Conservation (phyloP, 2,797 vertebrate genomes). For the Gephyroberyx darwinii region DNA sequence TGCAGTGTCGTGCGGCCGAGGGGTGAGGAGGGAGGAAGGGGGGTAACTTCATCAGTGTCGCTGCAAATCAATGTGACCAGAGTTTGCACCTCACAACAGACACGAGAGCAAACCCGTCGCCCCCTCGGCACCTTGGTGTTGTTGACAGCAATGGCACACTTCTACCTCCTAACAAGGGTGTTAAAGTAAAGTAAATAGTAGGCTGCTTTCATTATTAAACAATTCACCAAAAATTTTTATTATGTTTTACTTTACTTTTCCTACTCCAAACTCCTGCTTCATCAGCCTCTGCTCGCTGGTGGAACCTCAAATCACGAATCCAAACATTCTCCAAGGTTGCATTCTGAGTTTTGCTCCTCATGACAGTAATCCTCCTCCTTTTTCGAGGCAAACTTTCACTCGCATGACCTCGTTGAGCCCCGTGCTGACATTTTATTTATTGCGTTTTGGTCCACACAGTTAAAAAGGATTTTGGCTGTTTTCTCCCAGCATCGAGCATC, state of each 20-base stretch:
- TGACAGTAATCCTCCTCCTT: conserved; percentile 11
- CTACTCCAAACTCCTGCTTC: too few relatives aligned
- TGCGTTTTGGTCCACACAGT: neutral
- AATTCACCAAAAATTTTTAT: too few relatives aligned
- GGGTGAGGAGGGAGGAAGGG: conserved; percentile 3
- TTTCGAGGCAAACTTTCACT: too few relatives aligned
- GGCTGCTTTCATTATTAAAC: too few relatives aligned
- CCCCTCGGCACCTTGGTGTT: conserved; percentile 52
- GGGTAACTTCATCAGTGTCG: conserved; percentile 54
- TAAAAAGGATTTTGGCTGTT: conserved; percentile 5
- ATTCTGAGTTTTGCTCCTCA: conserved; percentile 16
- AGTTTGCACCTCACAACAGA: conserved; percentile 51
- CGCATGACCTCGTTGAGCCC: neutral
- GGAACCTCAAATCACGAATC: conserved; percentile 8
- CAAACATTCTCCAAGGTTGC: conserved; percentile 11
- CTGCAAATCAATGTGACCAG: conserved; percentile 64
- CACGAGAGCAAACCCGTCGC: conserved; percentile 42
- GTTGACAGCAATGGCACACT: conserved; percentile 15
- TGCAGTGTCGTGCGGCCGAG: too few relatives aligned
- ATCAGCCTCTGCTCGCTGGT: too few relatives aligned
- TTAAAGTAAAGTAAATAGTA: too few relatives aligned
- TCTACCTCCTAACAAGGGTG: neutral
- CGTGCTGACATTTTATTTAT: conserved; percentile 38
- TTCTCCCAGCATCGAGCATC: conserved; percentile 8
- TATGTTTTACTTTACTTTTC: too few relatives aligned